Evolutionary conservation across 2,888 invertebrate genomes (phyloP), one percentile per base, ranked within the genome.

Genomic region (Mellilla xanthometata): DNA sequence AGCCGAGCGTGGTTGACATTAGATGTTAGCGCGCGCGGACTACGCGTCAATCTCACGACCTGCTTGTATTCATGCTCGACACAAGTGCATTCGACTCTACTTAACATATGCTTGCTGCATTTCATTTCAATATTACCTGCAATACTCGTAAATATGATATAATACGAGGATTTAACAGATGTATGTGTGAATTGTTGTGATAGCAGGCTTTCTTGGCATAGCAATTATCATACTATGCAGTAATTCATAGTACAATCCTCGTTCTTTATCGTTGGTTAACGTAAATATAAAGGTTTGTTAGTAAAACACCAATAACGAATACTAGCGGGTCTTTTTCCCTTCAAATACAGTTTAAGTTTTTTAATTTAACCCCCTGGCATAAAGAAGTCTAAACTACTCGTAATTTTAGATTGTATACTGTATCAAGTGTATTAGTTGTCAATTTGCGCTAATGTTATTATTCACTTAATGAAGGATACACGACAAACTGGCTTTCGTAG

Each of bases 401-500:
- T n/a, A n/a, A n/a, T n/a, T n/a, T n/a, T n/a, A n/a, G n/a, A n/a
- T n/a, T n/a, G n/a, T n/a, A n/a, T n/a, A n/a, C n/a, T n/a, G n/a
- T n/a, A n/a, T n/a, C n/a, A n/a, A n/a, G 47, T 60, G 54, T 62
- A 61, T 68, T 67, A 59, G 62, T 68, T 65, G 71, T 65, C 68
- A 65, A 76, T 72, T 70, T 60, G 62, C 72, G 60, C 62, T 55
- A 60, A 60, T 68, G 65, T 67, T 72, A 75, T 77, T 75, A 77
- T 62, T 65, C 60, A 69, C 60, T 70, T 76, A 76, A 79, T 77
- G 69, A 77, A 74, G 72, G 72, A 72, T 76, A 73, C 68, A 72
- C 76, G 73, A 73, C 72, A 73, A 78, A 81, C 75, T 77, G 71
- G 69, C 70, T 74, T 48, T 55, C 56, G 63, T 59, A 76, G 73